Evolutionary conservation across 2,113 vertebrate species (phyloP).

Genomic region (Pitta sordida): DNA sequence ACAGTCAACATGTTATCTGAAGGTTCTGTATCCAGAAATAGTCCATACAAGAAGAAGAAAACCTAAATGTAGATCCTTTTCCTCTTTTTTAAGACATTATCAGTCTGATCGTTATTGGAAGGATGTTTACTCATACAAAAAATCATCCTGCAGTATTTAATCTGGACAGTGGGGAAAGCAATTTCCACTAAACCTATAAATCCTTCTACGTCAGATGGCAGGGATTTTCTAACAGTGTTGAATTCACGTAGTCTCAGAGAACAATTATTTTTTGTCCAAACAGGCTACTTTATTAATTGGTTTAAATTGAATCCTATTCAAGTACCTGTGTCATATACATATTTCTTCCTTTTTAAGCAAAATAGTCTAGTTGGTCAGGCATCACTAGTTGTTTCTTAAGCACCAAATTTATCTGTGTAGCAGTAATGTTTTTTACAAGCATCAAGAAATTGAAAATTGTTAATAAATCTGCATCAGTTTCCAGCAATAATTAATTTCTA

Average conservation of each 20-base stretch:
- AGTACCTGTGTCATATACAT: neutral
- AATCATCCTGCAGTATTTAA: slow-evolving; percentile 79
- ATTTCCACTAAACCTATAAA: slow-evolving; percentile 88
- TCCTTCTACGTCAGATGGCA: slow-evolving; percentile 86
- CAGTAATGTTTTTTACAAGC: neutral
- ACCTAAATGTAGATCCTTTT: slow-evolving; percentile 52
- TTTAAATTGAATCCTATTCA: slow-evolving; percentile 21
- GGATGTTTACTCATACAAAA: slow-evolving; percentile 75
- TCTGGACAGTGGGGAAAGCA: slow-evolving; percentile 84
- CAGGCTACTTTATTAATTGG: slow-evolving; percentile 52
- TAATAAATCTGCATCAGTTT: neutral
- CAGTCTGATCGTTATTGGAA: slow-evolving; percentile 70
- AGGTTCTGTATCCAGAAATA: slow-evolving; percentile 62
- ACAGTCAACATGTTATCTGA: slow-evolving; percentile 58
- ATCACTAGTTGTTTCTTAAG: neutral
- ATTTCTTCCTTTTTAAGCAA: neutral
- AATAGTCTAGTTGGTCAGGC: neutral
- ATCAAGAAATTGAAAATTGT: neutral
- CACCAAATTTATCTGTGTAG: neutral
- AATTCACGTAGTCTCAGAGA: slow-evolving; percentile 59
- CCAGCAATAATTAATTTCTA: neutral
- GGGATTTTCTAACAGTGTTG: slow-evolving; percentile 81
- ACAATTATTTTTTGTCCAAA: slow-evolving; percentile 48
- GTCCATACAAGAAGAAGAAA: slow-evolving; percentile 52
- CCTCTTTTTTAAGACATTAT: slow-evolving; percentile 74